phyloP scores from a whole-genome alignment of 2,797 vertebrate species.

The Sebastes paucispinis region DNA sequence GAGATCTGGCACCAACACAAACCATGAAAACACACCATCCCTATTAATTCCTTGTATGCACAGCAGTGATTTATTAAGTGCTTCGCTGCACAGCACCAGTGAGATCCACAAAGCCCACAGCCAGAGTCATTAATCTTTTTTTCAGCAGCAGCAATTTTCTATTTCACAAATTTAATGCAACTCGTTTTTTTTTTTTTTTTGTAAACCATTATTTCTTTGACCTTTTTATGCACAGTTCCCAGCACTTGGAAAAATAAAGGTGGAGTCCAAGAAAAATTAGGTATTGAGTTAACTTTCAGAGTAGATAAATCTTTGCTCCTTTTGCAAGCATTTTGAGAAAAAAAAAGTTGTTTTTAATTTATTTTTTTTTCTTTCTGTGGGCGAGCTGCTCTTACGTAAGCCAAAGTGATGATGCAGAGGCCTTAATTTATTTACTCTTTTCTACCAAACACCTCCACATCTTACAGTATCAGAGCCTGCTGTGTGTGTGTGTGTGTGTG shows the following conservation, averaged over 20 bases:
- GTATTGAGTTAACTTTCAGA: conserved; percentile 76
- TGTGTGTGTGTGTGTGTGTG: not conserved
- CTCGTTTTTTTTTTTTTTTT: conserved; percentile 69
- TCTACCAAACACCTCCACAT: conserved; percentile 38
- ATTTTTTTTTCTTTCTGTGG: conserved; percentile 30
- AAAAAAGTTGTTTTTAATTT: conserved; percentile 41
- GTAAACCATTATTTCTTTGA: conserved; percentile 81
- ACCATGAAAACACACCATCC: conserved; percentile 73
- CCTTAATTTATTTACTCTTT: conserved; percentile 56
- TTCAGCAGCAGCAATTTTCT: conserved; percentile 83
- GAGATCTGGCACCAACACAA: conserved; percentile 74
- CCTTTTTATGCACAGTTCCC: conserved; percentile 80
- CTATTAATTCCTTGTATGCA: conserved; percentile 77
- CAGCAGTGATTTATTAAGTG: conserved; percentile 90
- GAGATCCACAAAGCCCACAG: conserved; percentile 83
- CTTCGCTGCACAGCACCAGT: conserved; percentile 77
- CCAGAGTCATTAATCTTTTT: conserved; percentile 86
- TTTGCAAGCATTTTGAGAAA: conserved; percentile 62
- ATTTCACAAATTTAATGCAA: conserved; percentile 85
- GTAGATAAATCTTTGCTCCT: conserved; percentile 79
- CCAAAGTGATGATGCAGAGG: conserved; percentile 42
- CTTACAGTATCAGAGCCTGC: conserved; percentile 11
- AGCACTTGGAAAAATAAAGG: conserved; percentile 83
- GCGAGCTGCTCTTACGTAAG: conserved; percentile 47
- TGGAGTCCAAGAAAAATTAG: conserved; percentile 83